phyloP scores from a whole-genome alignment of 2,113 vertebrate genomes.

The Nestor notabilis region DNA sequence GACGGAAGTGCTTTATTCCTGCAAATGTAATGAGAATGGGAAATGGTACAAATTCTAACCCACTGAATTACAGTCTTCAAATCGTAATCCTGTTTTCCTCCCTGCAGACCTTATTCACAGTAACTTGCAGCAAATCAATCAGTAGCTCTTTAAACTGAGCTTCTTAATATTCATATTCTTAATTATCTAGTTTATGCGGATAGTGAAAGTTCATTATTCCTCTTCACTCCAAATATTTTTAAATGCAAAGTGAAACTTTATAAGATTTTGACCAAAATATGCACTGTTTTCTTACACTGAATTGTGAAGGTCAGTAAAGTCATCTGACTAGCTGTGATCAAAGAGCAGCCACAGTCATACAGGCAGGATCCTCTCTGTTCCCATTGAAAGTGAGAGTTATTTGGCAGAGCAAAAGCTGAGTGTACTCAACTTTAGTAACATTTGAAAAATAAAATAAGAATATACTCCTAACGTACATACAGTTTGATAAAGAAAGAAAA shows the following conservation, averaged over 20 bases:
- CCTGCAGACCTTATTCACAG: not conserved
- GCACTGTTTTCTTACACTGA: not conserved
- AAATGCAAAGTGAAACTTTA: not conserved
- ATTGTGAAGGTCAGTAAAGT: not conserved
- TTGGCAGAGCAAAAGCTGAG: not conserved
- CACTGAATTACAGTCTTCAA: not conserved
- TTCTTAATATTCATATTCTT: not conserved
- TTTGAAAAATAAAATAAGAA: not conserved
- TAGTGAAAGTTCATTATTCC: not conserved
- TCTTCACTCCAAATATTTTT: not conserved
- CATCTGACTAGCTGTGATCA: not conserved
- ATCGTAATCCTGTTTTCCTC: slow-evolving; percentile 14
- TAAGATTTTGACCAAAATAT: not conserved
- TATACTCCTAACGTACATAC: not conserved
- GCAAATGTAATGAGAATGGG: not conserved
- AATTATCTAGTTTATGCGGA: not conserved
- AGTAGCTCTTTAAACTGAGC: not conserved
- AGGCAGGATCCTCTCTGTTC: not conserved
- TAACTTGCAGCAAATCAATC: not conserved
- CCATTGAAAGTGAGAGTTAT: not conserved
- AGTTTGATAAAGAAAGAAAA: not conserved
- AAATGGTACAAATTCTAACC: not conserved
- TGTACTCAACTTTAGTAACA: not conserved
- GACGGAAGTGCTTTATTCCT: slow-evolving; percentile 3
- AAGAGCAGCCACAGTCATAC: not conserved